Percentiles rank a stretch among this genome's conserved stretches.
Evolutionary conservation across 1,140 invertebrate genomes (phyloP).

Genomic region (Neodiprion pinetum): DNA sequence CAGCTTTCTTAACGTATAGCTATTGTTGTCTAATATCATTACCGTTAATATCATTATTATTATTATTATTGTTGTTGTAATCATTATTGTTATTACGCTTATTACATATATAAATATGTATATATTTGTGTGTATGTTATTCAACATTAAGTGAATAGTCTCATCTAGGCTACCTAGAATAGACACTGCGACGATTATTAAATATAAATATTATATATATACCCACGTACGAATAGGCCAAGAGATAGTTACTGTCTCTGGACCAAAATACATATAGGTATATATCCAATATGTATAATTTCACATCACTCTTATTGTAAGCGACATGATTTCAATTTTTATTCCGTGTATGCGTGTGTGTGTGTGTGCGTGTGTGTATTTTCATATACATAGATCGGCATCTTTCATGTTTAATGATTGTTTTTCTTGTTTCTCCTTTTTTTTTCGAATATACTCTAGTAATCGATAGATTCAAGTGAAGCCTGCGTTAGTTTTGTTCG

Average conservation of each 20-base stretch:
- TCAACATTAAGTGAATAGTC: constrained; percentile 50
- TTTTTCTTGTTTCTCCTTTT: neutral
- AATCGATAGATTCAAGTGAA: no score
- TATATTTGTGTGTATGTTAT: constrained; percentile 51
- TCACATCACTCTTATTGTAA: neutral
- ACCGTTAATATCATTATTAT: neutral
- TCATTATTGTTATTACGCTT: no score
- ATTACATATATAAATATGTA: no score
- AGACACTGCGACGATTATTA: constrained; percentile 28
- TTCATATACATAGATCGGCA: neutral
- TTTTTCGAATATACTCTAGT: neutral
- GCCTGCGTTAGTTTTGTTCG: no score
- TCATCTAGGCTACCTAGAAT: constrained; percentile 19
- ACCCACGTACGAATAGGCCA: neutral
- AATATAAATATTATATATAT: constrained; percentile 19
- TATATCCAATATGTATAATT: neutral
- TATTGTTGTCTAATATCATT: no score
- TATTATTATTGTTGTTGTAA: neutral
- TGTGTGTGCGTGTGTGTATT: no score
- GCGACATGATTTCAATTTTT: neutral
- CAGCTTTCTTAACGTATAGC: neutral
- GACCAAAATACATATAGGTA: neutral
- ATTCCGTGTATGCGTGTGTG: no score
- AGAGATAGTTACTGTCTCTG: constrained; percentile 1
- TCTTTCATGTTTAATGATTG: neutral